Percentiles rank a stretch among this genome's conserved stretches.
Evolutionary conservation across 2,113 vertebrate genomes (phyloP).

Genomic region (Percopsis transmontana): DNA sequence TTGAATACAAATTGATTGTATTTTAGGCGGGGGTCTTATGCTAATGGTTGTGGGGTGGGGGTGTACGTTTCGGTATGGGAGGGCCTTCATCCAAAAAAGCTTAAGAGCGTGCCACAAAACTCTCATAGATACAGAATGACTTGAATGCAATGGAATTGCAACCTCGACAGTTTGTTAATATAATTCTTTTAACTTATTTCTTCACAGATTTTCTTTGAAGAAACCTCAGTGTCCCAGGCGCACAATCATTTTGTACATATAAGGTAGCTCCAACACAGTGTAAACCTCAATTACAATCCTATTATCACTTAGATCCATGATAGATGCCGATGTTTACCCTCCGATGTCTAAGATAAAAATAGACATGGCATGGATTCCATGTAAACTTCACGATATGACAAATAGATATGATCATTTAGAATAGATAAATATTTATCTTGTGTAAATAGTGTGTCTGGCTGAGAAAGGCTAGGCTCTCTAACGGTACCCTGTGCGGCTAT

Average conservation of each 20-base stretch:
- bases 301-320: neutral
- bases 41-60: too few species aligned
- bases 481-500: conserved; percentile 5
- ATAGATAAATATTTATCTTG: conserved; percentile 42
- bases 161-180: neutral
- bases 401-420: conserved; percentile 11
- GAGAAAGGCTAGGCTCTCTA: conserved; percentile 3
- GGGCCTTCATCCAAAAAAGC: too few species aligned
- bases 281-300: neutral
- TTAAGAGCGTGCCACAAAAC: neutral
- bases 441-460: conserved; percentile 19
- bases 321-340: too few species aligned
- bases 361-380: neutral
- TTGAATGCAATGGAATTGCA: neutral
- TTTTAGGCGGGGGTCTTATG: too few species aligned
- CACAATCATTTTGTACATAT: neutral
- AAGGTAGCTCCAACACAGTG: neutral
- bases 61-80: too few species aligned
- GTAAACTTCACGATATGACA: conserved; percentile 31
- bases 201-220: neutral
- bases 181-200: neutral
- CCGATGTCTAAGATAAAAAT: too few species aligned
- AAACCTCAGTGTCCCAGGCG: neutral
- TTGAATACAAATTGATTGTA: too few species aligned
- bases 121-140: neutral